phyloP scores from a whole-genome alignment of 2,888 invertebrate species.

The Antheraea assamensis region DNA sequence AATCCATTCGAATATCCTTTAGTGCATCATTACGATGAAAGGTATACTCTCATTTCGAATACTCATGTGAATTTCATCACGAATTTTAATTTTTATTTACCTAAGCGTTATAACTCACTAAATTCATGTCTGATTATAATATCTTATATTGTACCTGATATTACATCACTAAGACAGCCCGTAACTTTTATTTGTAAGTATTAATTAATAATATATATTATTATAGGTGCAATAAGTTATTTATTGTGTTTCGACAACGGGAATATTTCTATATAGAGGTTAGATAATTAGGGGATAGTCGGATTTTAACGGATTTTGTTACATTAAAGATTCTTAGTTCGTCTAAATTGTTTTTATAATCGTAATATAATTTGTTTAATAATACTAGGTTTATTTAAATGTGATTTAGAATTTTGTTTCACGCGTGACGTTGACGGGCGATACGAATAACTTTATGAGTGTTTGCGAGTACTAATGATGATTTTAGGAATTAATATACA shows the following conservation, averaged over 20 bases:
- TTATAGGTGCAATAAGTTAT: neutral
- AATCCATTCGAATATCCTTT: slow-evolving; percentile 2
- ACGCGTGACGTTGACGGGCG: slow-evolving; percentile 55
- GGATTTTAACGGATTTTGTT: slow-evolving; percentile 41
- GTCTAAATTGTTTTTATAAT: slow-evolving; percentile 57
- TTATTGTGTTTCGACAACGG: slow-evolving; percentile 10
- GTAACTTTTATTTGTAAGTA: slow-evolving; percentile 11
- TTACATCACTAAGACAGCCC: slow-evolving; percentile 8
- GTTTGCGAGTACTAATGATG: neutral
- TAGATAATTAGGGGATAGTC: neutral
- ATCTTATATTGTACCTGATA: slow-evolving; percentile 11
- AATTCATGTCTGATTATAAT: slow-evolving; percentile 9
- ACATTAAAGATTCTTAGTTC: slow-evolving; percentile 52
- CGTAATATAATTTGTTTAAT: slow-evolving; percentile 59
- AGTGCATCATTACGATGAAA: neutral
- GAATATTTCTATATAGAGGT: slow-evolving; percentile 8
- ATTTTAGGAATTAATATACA: neutral
- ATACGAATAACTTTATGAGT: slow-evolving; percentile 26
- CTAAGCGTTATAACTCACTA: slow-evolving; percentile 11
- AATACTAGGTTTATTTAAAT: slow-evolving; percentile 65
- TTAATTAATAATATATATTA: slow-evolving; percentile 6
- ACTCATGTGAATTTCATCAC: neutral
- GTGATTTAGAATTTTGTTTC: slow-evolving; percentile 81
- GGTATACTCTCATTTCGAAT: neutral
- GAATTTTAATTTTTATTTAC: slow-evolving; percentile 2